Evolutionary conservation across 2,113 vertebrate genomes (phyloP), one percentile per base, ranked within the genome.

Genomic region (Istiophorus platypterus): DNA sequence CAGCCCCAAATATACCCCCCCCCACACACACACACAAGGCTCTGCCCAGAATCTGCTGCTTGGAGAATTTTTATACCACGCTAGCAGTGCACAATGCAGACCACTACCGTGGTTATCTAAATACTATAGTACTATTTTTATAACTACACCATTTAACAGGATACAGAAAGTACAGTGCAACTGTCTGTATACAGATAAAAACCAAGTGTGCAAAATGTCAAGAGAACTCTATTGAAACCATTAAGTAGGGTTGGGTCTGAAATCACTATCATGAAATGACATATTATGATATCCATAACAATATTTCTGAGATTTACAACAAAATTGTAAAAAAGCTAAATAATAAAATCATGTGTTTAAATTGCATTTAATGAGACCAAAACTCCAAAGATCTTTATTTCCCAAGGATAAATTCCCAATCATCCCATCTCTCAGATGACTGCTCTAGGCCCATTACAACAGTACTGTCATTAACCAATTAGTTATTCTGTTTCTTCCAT

Each of bases 61-160:
- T 62, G 29, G 31, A 9, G 80, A 80, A 75, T 73, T 87, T 81
- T 42, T n/a, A 14, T 39, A 57, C 17, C 65, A 45, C 2, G 7
- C 4, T 6, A 58, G 18, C 10, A 3, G 22, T 56, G 56, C n/a
- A 76, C 3, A 26, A 12, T 49, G 52, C 70, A 76, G 31, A 63
- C 7, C 41, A 20, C n/a, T 37, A 31, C 45, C 34, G 26, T 22
- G 45, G 34, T 5, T 13, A 13, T 49, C 29, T 20, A 11, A 52
- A 68, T 12, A 31, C 27, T 8, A 7, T 17, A 49, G 61, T 9
- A 4, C 26, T 42, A 52, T 2, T 52, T 54, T 49, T 41, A 58
- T 37, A 10, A 63, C 24, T 22, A 34, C 9, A 24, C 22, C 37
- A 47, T 22, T 37, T 18, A 54, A 63, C 12, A 42, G 26, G 18